Conservation (phyloP, 1,140 invertebrate species). For the Varroa destructor region DNA sequence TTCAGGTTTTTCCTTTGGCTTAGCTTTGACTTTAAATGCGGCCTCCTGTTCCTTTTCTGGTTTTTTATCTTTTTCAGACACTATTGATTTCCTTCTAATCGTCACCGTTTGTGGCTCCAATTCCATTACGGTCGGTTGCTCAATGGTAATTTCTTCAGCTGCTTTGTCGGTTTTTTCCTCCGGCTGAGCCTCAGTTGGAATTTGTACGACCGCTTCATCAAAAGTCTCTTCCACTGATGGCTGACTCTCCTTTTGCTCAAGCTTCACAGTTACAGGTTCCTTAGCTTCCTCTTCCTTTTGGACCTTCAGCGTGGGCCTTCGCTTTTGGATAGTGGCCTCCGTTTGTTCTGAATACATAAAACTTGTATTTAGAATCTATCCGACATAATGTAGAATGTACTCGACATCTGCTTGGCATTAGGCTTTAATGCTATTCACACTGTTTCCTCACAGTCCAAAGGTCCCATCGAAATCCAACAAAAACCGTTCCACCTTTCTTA, state of each 20-base stretch:
- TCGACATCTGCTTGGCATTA: too few species aligned
- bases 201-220: neutral
- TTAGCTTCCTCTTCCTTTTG: neutral
- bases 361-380: too few species aligned
- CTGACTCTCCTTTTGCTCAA: conserved; percentile 7
- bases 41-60: conserved; percentile 33
- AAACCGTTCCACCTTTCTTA: too few species aligned
- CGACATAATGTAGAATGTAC: too few species aligned
- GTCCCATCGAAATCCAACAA: too few species aligned
- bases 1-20: neutral
- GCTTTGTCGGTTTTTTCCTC: conserved; percentile 24
- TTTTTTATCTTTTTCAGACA: conserved; percentile 35
- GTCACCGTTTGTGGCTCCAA: conserved; percentile 36
- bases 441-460: too few species aligned
- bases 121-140: conserved; percentile 17
- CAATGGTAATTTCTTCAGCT: conserved; percentile 27
- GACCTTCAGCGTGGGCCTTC: neutral
- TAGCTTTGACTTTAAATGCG: conserved; percentile 32
- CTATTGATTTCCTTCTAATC: conserved; percentile 43
- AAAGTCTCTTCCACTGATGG: neutral
- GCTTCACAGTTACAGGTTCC: neutral
- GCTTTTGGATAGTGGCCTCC: neutral
- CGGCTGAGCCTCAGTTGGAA: neutral
- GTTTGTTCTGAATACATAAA: neutral
- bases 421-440: too few species aligned